phyloP scores from a whole-genome alignment of 2,113 vertebrate genomes.

The Hystrix brachyura region DNA sequence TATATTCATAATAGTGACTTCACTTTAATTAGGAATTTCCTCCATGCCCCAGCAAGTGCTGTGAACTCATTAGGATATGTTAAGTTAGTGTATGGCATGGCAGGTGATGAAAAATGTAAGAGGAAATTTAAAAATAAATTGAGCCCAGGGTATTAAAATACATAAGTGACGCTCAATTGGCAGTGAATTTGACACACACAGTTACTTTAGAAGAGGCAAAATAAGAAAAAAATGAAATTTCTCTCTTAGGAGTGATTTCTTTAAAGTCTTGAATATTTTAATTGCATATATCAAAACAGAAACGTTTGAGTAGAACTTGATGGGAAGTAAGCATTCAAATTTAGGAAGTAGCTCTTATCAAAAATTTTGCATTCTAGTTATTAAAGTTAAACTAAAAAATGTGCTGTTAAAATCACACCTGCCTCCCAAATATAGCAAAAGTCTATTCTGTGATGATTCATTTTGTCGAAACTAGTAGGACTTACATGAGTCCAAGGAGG shows the following conservation, averaged over 20 bases:
- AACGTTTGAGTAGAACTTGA: conserved; percentile 70
- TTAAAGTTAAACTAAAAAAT: conserved; percentile 56
- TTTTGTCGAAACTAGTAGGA: conserved; percentile 11
- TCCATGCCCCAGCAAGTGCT: conserved; percentile 68
- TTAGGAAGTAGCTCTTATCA: conserved; percentile 57
- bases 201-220: conserved; percentile 62
- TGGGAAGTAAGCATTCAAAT: conserved; percentile 56
- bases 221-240: conserved; percentile 67
- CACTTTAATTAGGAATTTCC: conserved; percentile 82
- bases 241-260: conserved; percentile 53
- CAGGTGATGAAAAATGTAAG: conserved; percentile 74
- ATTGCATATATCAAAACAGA: conserved; percentile 75
- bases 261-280: conserved; percentile 76
- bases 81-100: conserved; percentile 60
- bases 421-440: not conserved
- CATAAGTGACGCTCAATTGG: conserved; percentile 49
- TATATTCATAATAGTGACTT: conserved; percentile 78
- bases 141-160: conserved; percentile 68
- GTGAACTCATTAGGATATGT: conserved; percentile 78
- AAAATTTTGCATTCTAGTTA: conserved; percentile 29
- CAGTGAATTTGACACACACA: conserved; percentile 54
- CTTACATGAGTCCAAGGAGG: not conserved
- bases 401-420: conserved; percentile 30
- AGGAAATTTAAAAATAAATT: conserved; percentile 78
- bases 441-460: not conserved